phyloP scores from a whole-genome alignment of 2,888 invertebrate genomes.

The Drosophila lutescens region DNA sequence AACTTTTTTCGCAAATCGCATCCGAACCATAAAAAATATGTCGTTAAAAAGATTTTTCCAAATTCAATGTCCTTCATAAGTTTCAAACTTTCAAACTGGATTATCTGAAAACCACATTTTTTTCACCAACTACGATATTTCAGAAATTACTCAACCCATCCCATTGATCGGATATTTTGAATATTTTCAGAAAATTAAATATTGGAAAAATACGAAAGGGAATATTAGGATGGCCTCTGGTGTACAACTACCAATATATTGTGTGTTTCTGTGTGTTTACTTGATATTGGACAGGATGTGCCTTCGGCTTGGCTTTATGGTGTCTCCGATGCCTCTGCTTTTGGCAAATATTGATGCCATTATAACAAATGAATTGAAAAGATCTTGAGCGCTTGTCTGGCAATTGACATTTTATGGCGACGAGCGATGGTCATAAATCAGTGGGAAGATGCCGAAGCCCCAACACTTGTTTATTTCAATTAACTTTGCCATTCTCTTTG shows the following conservation, averaged over 20 bases:
- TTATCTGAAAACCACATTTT: too few species aligned
- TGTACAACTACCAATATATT: constrained; percentile 1
- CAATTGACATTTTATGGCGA: constrained; percentile 24
- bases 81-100: too few species aligned
- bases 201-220: too few species aligned
- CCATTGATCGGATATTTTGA: too few species aligned
- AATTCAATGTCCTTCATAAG: too few species aligned
- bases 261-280: background rate
- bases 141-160: too few species aligned
- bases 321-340: constrained; percentile 19
- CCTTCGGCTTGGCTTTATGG: constrained; percentile 34
- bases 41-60: too few species aligned
- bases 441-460: background rate
- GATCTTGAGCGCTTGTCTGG: constrained; percentile 34
- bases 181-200: too few species aligned
- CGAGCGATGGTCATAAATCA: constrained; percentile 42
- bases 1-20: too few species aligned
- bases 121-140: too few species aligned
- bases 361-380: constrained; percentile 61
- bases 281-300: constrained; percentile 52
- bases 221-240: background rate
- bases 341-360: constrained; percentile 71
- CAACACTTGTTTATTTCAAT: constrained; percentile 23
- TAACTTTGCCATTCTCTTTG: constrained; percentile 36
- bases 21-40: too few species aligned